Base-by-base conservation (phyloP, 2,113 vertebrate genomes). In the Perognathus longimembris region DNA sequence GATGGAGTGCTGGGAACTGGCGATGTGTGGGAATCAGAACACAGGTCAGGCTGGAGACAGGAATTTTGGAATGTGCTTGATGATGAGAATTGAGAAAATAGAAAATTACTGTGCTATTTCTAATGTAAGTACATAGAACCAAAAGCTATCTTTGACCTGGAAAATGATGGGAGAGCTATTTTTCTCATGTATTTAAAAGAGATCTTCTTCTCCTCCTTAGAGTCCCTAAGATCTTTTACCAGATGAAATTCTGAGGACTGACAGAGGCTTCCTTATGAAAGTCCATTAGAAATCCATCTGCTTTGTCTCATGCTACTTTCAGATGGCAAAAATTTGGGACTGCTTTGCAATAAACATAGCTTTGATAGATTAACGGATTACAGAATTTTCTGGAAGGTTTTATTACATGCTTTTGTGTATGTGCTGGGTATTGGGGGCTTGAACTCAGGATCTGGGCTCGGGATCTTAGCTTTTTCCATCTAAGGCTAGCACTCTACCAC, bases 221-320 rank as follows among this genome's bases (percentile, higher is more conserved):
- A 1, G n/a, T 7, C 18, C 32, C 7, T 69, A 64, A 11, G 38
- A 1, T n/a, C 26, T 92, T 67, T 80, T 76, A 50, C 21, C 8
- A n/a, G 66, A 45, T 73, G 38, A 66, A 88, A 42, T 76, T 93
- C 28, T 89, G 54, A 80, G 42, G 45, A 73, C n/a, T 54, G 6
- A 17, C 15, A 74, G 30, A 74, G 30, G 22, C 17, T 8, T 54
- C 32, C 32, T 76, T 32, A 24, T 67, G 63, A 88, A 85, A 89
- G 54, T 12, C 36, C 34, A 57, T 14, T 4, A 69, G 83, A 54
- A 28, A 85, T 32, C 57, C 45, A 67, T 36, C 70, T 67, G 59
- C 38, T 63, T 50, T 75, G 24, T 30, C 30, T 76, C 17, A 11
- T 89, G 61, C 54, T 84, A 61, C 36, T 93, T 94, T 88, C 40